Conservation (phyloP, 2,113 vertebrate species). For the Xyrauchen texanus region DNA sequence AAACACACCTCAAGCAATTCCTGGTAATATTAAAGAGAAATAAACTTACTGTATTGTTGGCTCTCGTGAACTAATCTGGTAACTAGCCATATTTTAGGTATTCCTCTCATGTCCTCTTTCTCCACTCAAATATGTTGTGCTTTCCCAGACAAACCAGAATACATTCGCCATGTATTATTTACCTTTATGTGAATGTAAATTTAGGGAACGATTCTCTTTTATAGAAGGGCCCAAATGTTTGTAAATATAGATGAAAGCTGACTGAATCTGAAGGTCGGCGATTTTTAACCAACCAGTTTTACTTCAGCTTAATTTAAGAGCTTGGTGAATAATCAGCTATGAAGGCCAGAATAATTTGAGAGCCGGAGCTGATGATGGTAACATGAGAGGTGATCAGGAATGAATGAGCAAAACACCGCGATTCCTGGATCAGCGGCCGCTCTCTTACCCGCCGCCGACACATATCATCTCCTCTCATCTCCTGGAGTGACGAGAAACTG, state of each 20-base stretch:
- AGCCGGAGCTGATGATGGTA: no score
- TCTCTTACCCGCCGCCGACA: conserved; percentile 32
- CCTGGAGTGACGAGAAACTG: conserved; percentile 47
- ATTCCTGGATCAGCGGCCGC: conserved; percentile 41
- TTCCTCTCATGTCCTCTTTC: background rate
- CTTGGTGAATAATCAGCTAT: conserved; percentile 44
- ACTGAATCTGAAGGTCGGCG: background rate
- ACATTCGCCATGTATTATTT: background rate
- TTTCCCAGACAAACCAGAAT: background rate
- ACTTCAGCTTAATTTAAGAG: conserved; percentile 47
- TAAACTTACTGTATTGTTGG: background rate
- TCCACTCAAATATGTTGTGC: background rate
- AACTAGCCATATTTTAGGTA: background rate
- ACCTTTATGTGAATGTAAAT: background rate
- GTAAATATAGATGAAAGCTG: no score
- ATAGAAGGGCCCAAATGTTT: background rate
- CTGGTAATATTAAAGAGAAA: background rate
- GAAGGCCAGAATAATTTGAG: conserved; percentile 45
- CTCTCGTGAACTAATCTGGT: no score
- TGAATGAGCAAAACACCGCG: conserved; percentile 46
- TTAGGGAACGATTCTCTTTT: background rate
- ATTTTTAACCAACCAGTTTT: conserved; percentile 26
- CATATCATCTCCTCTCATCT: conserved; percentile 41
- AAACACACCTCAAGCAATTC: no score
- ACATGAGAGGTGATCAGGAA: conserved; percentile 50